Evolutionary conservation across 2,797 vertebrate genomes (phyloP).

Genomic region (Sitta carolinensis): DNA sequence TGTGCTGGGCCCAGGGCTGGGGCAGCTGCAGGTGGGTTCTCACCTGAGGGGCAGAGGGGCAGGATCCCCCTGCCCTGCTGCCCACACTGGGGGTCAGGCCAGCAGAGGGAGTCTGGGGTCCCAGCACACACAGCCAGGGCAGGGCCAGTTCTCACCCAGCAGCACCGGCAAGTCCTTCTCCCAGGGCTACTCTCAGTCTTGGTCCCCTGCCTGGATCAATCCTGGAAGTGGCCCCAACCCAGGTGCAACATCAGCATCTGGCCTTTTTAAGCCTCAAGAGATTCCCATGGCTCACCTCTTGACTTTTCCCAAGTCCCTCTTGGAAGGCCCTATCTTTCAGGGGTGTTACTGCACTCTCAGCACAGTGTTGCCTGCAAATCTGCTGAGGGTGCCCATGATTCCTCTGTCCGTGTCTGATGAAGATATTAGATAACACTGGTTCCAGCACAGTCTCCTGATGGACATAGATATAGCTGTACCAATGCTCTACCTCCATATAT

Average conservation of each 20-base stretch:
- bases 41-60: background rate
- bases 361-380: background rate
- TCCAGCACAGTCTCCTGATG: background rate
- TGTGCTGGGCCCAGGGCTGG: background rate
- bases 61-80: background rate
- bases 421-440: background rate
- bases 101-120: background rate
- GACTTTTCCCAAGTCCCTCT: background rate
- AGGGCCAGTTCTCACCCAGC: background rate
- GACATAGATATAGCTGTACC: background rate
- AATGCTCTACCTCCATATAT: background rate
- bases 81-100: background rate
- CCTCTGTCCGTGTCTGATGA: background rate
- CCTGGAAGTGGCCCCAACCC: background rate
- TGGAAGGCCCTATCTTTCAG: background rate
- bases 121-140: background rate
- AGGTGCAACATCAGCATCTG: background rate
- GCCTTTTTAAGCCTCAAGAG: background rate
- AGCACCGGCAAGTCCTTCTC: background rate
- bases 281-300: background rate
- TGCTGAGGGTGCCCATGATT: background rate
- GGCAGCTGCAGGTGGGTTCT: background rate
- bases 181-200: background rate
- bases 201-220: background rate
- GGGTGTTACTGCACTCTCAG: background rate